Evolutionary conservation across 2,888 invertebrate species (phyloP), one percentile per base, ranked within the genome.

Genomic region (Physocephala rufipes): DNA sequence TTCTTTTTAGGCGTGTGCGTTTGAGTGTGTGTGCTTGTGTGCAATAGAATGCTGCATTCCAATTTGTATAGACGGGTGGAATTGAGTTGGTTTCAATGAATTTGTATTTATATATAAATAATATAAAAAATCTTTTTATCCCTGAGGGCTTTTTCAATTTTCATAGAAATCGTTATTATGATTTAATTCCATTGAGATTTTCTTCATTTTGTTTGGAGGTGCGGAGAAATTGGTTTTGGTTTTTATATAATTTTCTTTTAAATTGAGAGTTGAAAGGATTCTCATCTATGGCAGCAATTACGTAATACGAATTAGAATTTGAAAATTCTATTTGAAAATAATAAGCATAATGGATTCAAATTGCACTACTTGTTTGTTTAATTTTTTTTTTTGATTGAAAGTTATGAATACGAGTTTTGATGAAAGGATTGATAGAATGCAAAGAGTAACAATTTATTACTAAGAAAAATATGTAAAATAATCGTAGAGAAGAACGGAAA

Each of bases 161-260:
- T 59, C 28, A 51, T 28, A n/a, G 61, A 49, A 36, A 28, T 45
- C 45, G n/a, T n/a, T n/a, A 64, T 49, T 70, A 49, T 64, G 47
- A 64, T 70, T 58, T 70, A 70, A 70, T 70, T 53, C 55, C 69
- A 59, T 55, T 64, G 58, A 45, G 49, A 58, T 45, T n/a, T n/a
- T n/a, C 49, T 16, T 36, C 36, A 36, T 64, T 70, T 15, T 30
- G 45, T 21, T 47, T 26, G 43, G 21, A 45, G 19, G 28, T 28
- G 13, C n/a, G 28, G 64, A n/a, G n/a, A n/a, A n/a, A 21, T 49
- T 49, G 55, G 58, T 58, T 70, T 64, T 19, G 5, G 58, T 64
- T 62, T 64, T 47, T 53, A 36, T 49, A 36, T 26, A 61, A n/a
- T 62, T 62, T 26, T n/a, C n/a, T n/a, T 61, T 51, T 12, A 49